These are phyloP conservation scores for Saturnia pavonia DNA, from an alignment of 2,888 invertebrate species.

Conservation along the genomic window DNA sequence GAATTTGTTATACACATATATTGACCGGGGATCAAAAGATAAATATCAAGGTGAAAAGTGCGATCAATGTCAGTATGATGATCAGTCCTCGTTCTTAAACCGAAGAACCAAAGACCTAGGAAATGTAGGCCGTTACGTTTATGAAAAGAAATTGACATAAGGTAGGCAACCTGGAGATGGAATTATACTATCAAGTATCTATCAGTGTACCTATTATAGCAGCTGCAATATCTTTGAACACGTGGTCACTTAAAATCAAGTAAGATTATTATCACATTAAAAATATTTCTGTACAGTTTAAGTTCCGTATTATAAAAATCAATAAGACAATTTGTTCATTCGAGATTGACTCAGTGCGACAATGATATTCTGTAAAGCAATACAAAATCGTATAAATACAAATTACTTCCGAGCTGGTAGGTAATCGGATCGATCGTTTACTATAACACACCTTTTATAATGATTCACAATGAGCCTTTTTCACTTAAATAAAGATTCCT, in stretches of 20 bases:
- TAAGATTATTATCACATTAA: not conserved
- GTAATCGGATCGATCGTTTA: constrained; percentile 9
- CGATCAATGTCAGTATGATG: not conserved
- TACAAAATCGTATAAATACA: constrained; percentile 9
- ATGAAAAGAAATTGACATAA: not conserved
- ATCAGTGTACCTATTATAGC: not conserved
- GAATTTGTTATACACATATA: not conserved
- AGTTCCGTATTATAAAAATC: not conserved
- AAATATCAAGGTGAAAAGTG: not conserved
- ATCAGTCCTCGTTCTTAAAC: not conserved
- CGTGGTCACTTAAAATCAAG: not conserved
- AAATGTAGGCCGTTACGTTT: not conserved
- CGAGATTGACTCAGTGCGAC: not conserved
- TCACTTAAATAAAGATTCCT: constrained; percentile 1
- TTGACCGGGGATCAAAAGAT: not conserved
- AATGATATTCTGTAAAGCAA: constrained; percentile 9
- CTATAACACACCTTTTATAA: constrained; percentile 16
- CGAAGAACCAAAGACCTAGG: not conserved
- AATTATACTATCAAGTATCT: not conserved
- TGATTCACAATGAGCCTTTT: constrained; percentile 7
- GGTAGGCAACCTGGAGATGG: not conserved
- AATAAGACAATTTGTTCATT: not conserved
- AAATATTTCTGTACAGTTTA: not conserved
- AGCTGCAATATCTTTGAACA: not conserved
- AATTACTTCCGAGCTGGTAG: constrained; percentile 17